These are phyloP conservation scores for Catocala fraxini DNA, from an alignment of 2,888 invertebrate genomes.

Conservation along the genomic window DNA sequence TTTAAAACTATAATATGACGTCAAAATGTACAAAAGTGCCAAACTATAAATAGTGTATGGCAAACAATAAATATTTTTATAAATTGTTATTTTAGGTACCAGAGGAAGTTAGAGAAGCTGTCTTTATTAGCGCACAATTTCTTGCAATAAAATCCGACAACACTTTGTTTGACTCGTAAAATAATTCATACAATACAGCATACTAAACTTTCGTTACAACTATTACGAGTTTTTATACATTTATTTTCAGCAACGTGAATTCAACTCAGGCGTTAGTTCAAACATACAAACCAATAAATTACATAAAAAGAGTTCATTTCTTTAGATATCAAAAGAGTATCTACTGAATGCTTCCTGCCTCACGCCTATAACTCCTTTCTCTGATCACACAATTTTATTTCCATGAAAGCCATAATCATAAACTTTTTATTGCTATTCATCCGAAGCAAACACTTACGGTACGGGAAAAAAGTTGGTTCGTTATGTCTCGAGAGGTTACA, in stretches of 20 bases:
- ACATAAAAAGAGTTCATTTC: conserved; percentile 54
- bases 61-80: no score
- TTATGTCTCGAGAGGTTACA: conserved; percentile 71
- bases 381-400: conserved; percentile 81
- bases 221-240: conserved; percentile 11
- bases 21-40: no score
- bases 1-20: no score
- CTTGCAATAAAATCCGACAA: no score
- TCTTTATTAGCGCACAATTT: no score
- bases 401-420: conserved; percentile 83
- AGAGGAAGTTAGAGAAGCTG: no score
- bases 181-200: no score
- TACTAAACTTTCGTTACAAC: neutral
- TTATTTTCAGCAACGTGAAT: conserved; percentile 28
- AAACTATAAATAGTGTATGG: no score
- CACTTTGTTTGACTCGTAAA: no score
- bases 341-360: conserved; percentile 61
- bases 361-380: conserved; percentile 68
- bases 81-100: no score
- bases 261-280: conserved; percentile 49
- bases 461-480: conserved; percentile 63
- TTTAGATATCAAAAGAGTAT: conserved; percentile 62
- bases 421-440: conserved; percentile 84
- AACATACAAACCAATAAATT: conserved; percentile 61
- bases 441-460: conserved; percentile 75